These are phyloP conservation scores for Cinara cedri DNA, from an alignment of 2,888 invertebrate genomes.

Conservation along the genomic window DNA sequence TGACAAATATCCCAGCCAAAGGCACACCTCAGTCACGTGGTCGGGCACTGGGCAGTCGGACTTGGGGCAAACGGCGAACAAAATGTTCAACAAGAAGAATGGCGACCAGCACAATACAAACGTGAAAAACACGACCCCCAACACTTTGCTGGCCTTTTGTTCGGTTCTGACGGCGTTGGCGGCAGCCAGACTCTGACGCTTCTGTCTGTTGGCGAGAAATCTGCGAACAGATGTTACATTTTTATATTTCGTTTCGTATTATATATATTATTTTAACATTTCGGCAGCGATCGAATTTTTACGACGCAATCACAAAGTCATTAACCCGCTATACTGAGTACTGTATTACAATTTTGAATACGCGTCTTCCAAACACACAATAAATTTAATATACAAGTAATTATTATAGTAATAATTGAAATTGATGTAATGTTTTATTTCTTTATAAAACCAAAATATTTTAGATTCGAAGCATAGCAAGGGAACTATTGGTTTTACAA, in stretches of 20 bases:
- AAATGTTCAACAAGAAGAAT: slow-evolving; percentile 86
- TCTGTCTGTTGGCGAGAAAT: slow-evolving; percentile 69
- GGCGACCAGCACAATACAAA: slow-evolving; percentile 94
- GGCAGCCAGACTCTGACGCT: slow-evolving; percentile 74
- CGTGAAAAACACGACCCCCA: slow-evolving; percentile 89
- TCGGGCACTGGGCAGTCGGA: slow-evolving; percentile 79
- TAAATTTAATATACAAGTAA: no score
- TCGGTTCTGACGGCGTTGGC: slow-evolving; percentile 87
- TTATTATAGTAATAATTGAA: no score
- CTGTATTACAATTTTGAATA: no score
- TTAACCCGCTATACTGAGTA: no score
- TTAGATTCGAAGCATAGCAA: no score
- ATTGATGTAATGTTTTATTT: no score
- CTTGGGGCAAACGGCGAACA: slow-evolving; percentile 82
- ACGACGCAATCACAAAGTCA: not conserved
- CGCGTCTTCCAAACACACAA: no score
- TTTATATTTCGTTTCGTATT: not conserved
- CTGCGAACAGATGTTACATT: slow-evolving; percentile 3
- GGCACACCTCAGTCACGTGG: slow-evolving; percentile 78
- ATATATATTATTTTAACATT: not conserved
- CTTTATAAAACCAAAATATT: no score
- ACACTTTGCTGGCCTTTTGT: slow-evolving; percentile 92
- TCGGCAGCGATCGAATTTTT: not conserved
- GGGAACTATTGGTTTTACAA: no score
- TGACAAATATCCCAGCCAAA: slow-evolving; percentile 91